These are phyloP conservation scores for Geopemphigus sp. DNA, from an alignment of 1,140 invertebrate species.

Conservation along the genomic window DNA sequence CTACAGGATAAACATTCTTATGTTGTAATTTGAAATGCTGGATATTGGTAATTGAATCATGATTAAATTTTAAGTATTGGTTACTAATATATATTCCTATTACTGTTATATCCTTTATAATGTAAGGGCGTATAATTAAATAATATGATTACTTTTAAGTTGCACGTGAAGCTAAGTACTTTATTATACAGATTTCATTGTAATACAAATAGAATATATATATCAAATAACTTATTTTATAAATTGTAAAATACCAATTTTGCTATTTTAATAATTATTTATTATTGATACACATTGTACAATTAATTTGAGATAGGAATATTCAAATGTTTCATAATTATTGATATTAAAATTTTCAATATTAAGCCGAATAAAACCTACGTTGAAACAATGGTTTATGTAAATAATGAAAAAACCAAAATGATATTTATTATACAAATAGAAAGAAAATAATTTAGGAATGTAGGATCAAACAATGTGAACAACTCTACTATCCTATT, in stretches of 20 bases:
- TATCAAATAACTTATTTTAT: no score
- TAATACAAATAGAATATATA: no score
- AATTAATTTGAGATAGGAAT: constrained; percentile 21
- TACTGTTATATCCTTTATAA: no score
- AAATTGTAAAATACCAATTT: neutral
- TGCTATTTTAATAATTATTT: constrained; percentile 14
- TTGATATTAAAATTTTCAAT: constrained; percentile 19
- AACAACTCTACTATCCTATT: constrained; percentile 22
- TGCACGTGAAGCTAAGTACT: no score
- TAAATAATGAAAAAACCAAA: constrained; percentile 4
- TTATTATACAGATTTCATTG: no score
- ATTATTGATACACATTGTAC: constrained; percentile 26
- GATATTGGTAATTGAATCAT: no score
- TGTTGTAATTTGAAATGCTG: no score
- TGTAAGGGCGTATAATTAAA: no score
- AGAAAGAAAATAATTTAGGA: constrained; percentile 36
- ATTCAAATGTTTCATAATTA: neutral
- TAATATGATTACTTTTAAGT: no score
- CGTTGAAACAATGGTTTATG: neutral
- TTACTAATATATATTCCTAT: no score
- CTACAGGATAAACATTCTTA: no score
- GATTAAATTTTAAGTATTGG: no score
- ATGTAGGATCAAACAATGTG: constrained; percentile 34
- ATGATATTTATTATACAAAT: neutral
- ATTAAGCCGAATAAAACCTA: constrained; percentile 24